Conservation (phyloP, 2,888 invertebrate species). For the Lymantria monacha region DNA sequence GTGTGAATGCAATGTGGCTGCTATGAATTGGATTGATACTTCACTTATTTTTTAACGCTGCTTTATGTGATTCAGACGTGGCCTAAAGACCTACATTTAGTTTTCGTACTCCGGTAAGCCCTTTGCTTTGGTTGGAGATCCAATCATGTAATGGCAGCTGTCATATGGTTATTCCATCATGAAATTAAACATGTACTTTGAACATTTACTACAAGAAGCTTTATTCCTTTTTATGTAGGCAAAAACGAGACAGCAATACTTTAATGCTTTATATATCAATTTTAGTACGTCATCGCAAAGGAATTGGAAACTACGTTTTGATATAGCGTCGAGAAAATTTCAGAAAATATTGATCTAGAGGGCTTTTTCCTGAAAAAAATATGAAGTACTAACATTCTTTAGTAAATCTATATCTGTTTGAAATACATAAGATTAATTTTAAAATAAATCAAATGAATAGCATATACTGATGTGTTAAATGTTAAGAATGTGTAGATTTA, state of each 20-base stretch:
- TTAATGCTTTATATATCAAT: conserved; percentile 11
- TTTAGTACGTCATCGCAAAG: conserved; percentile 14
- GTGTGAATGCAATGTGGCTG: conserved; percentile 46
- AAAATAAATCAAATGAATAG: conserved; percentile 13
- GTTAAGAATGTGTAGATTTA: conserved; percentile 3
- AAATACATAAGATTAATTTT: conserved; percentile 16
- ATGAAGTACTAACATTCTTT: conserved; percentile 11
- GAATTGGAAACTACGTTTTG: conserved; percentile 27
- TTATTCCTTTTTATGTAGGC: background rate
- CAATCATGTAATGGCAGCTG: conserved; percentile 46
- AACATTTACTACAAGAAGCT: conserved; percentile 1
- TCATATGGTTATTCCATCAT: conserved; percentile 35
- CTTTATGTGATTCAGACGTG: conserved; percentile 52
- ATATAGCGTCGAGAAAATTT: conserved; percentile 11
- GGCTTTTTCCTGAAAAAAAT: conserved; percentile 3
- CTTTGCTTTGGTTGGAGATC: conserved; percentile 30
- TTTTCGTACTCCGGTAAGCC: conserved; percentile 51
- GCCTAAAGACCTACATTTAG: conserved; percentile 74
- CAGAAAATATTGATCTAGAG: conserved; percentile 11
- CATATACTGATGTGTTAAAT: conserved; percentile 3
- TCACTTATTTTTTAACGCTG: conserved; percentile 70
- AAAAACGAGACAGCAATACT: conserved; percentile 5
- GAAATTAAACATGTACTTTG: conserved; percentile 6
- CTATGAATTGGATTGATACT: conserved; percentile 60
- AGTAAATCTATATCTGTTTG: conserved; percentile 15